Conservation (phyloP, 2,888 invertebrate species). For the Zaprionus lineosus region DNA sequence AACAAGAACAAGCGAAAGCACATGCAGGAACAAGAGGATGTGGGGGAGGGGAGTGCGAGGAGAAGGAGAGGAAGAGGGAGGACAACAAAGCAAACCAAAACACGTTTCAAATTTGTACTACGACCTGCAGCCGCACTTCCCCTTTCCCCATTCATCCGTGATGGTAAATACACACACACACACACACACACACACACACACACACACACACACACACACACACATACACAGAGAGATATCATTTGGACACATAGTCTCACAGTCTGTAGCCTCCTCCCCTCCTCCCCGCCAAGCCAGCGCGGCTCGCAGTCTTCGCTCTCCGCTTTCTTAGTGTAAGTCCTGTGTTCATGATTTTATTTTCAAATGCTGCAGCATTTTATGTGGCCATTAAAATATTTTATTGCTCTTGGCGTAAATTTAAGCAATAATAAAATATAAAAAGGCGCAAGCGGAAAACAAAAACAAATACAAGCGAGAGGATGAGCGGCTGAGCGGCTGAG, state of each 20-base stretch:
- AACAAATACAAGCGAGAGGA: slow-evolving; percentile 1
- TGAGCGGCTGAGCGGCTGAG: too few relatives aligned
- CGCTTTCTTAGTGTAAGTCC: too few relatives aligned
- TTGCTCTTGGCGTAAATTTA: slow-evolving; percentile 75
- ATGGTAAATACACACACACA: too few relatives aligned
- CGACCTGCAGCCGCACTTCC: background rate
- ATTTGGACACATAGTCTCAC: background rate
- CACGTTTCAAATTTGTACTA: slow-evolving; percentile 50
- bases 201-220: too few relatives aligned
- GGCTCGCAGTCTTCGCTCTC: too few relatives aligned
- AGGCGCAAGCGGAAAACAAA: slow-evolving; percentile 28
- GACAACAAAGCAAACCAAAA: slow-evolving; percentile 38
- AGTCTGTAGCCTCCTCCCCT: too few relatives aligned
- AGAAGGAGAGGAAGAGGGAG: background rate
- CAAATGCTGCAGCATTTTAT: slow-evolving; percentile 76
- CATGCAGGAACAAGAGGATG: slow-evolving; percentile 10
- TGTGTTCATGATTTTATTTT: slow-evolving; percentile 66
- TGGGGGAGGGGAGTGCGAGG: too few relatives aligned
- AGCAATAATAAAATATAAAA: slow-evolving; percentile 70
- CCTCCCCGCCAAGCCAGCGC: too few relatives aligned
- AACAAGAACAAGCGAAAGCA: slow-evolving; percentile 8
- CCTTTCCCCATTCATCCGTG: background rate
- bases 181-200: too few relatives aligned
- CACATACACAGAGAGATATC: too few relatives aligned
- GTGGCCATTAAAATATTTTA: slow-evolving; percentile 76